phyloP scores from a whole-genome alignment of 2,888 invertebrate species.

The Drosophila picticornis region DNA sequence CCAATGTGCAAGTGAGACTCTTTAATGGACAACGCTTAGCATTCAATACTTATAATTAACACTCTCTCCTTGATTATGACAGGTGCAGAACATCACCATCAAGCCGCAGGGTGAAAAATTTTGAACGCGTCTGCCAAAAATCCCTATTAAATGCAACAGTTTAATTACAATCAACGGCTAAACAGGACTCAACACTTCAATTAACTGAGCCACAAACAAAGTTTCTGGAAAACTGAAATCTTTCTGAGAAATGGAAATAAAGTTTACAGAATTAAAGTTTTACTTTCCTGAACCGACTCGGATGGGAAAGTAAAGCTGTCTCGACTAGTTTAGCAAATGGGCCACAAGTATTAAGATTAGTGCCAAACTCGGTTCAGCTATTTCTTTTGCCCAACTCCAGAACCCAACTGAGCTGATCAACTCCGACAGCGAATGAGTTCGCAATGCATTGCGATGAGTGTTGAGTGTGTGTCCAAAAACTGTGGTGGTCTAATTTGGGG shows the following conservation, averaged over 20 bases:
- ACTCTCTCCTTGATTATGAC: not conserved
- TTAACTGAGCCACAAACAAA: not conserved
- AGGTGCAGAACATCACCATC: conserved; percentile 83
- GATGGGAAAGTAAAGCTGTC: no score
- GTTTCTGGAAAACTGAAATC: not conserved
- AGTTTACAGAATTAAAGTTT: no score
- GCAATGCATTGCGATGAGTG: conserved; percentile 6
- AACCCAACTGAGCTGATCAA: not conserved
- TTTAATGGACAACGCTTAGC: not conserved
- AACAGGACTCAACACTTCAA: not conserved
- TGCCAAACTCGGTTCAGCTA: not conserved
- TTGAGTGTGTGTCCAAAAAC: not conserved
- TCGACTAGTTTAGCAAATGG: not conserved
- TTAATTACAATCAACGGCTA: not conserved
- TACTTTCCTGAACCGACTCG: no score
- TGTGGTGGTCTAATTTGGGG: not conserved
- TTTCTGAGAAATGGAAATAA: not conserved
- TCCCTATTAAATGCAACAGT: not conserved
- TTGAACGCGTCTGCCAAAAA: conserved; percentile 26
- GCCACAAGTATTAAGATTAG: not conserved
- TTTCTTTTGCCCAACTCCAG: not conserved
- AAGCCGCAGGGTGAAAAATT: conserved; percentile 84
- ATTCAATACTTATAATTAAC: not conserved
- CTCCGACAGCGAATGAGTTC: not conserved
- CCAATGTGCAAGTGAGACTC: conserved; percentile 80